Base-by-base conservation (phyloP, 2,888 invertebrate species). In the Drosophila cyrtoloma region DNA sequence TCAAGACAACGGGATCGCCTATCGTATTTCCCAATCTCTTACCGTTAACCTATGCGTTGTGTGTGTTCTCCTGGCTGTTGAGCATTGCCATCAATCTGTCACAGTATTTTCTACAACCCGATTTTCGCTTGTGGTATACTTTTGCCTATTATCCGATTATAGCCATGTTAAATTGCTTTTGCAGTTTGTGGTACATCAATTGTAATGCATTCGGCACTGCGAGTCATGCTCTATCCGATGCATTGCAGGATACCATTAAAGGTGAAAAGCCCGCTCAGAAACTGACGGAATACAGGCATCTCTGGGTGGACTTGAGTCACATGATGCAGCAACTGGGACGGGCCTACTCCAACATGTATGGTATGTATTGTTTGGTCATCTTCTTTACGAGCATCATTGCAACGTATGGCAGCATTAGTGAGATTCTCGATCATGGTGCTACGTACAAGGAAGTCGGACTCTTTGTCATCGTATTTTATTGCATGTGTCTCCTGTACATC, bases 311-410 rank as follows among this genome's bases (percentile, higher is more conserved):
- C 86, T 93, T 96, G 32, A 96, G 96, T 5, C 96, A 96, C 81
- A 96, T 96, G 96, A 96, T 96, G 96, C 96, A 96, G 91, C 96
- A 96, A 90, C 92, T 96, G 82, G 96, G 95, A 52, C 94, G 95
- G 56, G 96, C 96, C 0, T 96, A 96, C 90, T 96, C 96, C 60
- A 96, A 96, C 82, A 96, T 96, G 96, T 96, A 96, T 79, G 96
- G 96, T 14, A 96, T 96, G 91, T 96, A 96, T 88, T 96, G 96
- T 81, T 94, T 96, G 92, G 95, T 96, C 4, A 96, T 96, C 64
- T 95, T 96, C 91, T 95, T 96, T 86, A 96, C 96, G 3, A 96
- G 96, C 12, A 96, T 96, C 16, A 96, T 96, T 55, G 96, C 96
- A 5, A 94, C 95, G 7, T 96, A 96, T 81, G 96, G 96, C 0